Percentiles rank a stretch among this genome's conserved stretches.
phyloP scores from a whole-genome alignment of 2,113 vertebrate species.

The Nesogale talazaci region DNA sequence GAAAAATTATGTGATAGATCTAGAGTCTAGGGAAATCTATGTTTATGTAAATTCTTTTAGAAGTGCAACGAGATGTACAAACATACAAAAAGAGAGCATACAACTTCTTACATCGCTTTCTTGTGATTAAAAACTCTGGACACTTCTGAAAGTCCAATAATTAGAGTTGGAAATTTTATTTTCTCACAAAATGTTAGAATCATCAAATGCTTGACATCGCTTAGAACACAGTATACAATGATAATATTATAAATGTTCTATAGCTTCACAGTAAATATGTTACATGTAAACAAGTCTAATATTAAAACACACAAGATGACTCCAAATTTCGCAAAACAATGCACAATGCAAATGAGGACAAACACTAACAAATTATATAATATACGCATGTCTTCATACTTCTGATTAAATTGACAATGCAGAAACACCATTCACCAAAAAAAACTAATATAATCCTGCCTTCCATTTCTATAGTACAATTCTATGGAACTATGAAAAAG shows the following conservation, averaged over 20 bases:
- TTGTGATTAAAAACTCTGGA: slow-evolving; percentile 32
- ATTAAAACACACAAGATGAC: slow-evolving; percentile 10
- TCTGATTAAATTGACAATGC: neutral
- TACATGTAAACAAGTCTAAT: neutral
- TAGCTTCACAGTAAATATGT: slow-evolving; percentile 54
- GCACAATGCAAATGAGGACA: slow-evolving; percentile 32
- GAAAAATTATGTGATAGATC: neutral
- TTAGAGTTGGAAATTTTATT: slow-evolving; percentile 33
- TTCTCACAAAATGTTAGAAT: slow-evolving; percentile 27
- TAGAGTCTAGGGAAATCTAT: neutral
- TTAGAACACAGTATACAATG: neutral
- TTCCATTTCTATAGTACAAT: neutral
- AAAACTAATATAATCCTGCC: neutral
- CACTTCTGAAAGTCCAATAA: neutral
- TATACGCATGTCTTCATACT: neutral
- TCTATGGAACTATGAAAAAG: neutral
- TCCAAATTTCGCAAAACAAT: slow-evolving; percentile 6
- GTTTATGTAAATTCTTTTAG: neutral
- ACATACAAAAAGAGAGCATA: neutral
- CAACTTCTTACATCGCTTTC: neutral
- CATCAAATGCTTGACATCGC: slow-evolving; percentile 54
- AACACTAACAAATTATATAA: slow-evolving; percentile 11
- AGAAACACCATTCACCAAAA: neutral
- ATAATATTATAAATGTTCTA: slow-evolving; percentile 33
- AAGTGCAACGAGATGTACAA: neutral